phyloP scores from a whole-genome alignment of 2,888 invertebrate species.

The Spicauda simplicius region DNA sequence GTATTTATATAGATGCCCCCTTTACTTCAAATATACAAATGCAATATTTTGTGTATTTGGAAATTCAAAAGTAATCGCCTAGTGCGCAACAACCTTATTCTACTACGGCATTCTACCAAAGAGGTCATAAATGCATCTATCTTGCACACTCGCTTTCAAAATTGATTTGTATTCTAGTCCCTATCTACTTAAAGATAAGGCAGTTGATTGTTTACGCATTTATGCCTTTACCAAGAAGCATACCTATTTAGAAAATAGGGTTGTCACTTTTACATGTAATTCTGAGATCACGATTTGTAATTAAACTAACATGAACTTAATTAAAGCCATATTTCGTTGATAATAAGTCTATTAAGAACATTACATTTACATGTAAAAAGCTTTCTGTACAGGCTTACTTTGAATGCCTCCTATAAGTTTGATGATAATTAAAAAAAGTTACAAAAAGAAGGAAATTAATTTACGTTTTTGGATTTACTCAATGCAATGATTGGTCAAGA shows the following conservation, averaged over 20 bases:
- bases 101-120: conserved; percentile 1
- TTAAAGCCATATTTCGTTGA: no score
- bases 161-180: conserved; percentile 27
- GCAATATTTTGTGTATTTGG: no score
- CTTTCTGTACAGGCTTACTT: no score
- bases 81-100: background rate
- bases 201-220: conserved; percentile 17
- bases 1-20: no score
- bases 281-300: background rate
- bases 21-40: no score
- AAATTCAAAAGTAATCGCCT: background rate
- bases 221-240: conserved; percentile 8
- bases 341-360: no score
- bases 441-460: no score
- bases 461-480: no score
- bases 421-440: no score
- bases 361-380: no score
- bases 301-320: background rate
- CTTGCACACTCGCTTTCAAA: conserved; percentile 15
- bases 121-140: conserved; percentile 25
- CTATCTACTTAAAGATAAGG: conserved; percentile 15
- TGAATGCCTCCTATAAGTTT: no score
- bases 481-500: no score
- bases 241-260: conserved; percentile 19
- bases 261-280: background rate